Base-by-base conservation (phyloP, 1,140 invertebrate species). In the Drosophila jambulina region DNA sequence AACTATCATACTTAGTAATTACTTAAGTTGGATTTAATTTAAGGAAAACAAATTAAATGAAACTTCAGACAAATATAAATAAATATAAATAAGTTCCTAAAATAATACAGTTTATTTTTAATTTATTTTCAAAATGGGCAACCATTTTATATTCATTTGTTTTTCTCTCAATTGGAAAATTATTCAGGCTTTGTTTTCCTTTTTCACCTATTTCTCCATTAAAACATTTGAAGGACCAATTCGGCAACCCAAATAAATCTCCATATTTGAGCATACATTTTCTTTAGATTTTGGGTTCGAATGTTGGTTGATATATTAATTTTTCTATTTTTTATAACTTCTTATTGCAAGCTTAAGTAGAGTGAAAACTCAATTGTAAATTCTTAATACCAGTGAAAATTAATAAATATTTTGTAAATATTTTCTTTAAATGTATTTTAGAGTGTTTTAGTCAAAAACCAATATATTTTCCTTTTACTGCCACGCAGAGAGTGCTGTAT, bases 401-500 rank as follows among this genome's bases (percentile, higher is more conserved):
- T 21, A 12, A 7, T 21, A 15, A 23, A 48, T 48, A 17, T 25
- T 15, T 45, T 23, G 3, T 4, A 10, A 12, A 27, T 27, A 27
- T 49, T 49, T 49, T 49, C 13, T 27, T 49, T 6, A 10, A n/a
- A 23, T 46, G 43, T 25, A 27, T 12, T 12, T n/a, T 27, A 27
- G 2, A n/a, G 46, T n/a, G 27, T 27, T 49, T 27, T 25, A 49
- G 17, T 3, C 8, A 27, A 32, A 63, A 19, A 34, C 46, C n/a
- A 12, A 42, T 21, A 57, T 21, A 69, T 38, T 17, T 19, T 32
- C 25, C 13, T 34, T 70, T 42, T 46, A 8, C 40, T 46, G 61
- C 23, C 36, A 29, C 29, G 32, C 15, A 9, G 27, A 25, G 29
- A 43, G 60, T 63, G 62, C 53, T 82, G 65, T 86, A 86, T 87